Evolutionary conservation across 2,113 vertebrate species (phyloP).

Genomic region (Coryphaenoides rupestris): DNA sequence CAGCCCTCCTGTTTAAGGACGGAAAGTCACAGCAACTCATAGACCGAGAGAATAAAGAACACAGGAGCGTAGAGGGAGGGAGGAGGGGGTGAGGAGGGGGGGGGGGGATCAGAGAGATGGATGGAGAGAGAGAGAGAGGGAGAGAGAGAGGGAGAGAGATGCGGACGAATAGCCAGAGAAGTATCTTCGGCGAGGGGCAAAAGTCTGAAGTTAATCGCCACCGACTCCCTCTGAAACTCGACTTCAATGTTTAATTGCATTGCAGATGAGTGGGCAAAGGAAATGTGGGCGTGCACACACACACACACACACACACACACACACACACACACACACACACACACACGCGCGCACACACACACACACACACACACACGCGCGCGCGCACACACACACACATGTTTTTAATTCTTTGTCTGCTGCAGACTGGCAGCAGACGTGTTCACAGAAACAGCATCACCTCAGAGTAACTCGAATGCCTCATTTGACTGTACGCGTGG

Average conservation of each 20-base stretch:
- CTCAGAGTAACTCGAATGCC: constrained; percentile 76
- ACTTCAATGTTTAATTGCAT: constrained; percentile 32
- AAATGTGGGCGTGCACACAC: constrained; percentile 22
- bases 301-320: constrained; percentile 18
- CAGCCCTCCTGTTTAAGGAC: no score
- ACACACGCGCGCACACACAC: constrained; percentile 3
- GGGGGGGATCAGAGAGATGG: no score
- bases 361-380: constrained; percentile 5
- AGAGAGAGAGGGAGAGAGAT: constrained; percentile 8
- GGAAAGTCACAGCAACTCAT: no score
- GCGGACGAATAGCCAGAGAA: constrained; percentile 13
- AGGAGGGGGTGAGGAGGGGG: neutral
- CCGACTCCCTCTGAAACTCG: constrained; percentile 10
- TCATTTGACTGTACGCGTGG: constrained; percentile 74
- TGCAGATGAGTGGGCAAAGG: constrained; percentile 34
- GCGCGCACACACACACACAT: constrained; percentile 3
- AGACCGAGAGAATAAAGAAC: no score
- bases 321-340: constrained; percentile 16
- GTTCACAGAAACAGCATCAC: constrained; percentile 58
- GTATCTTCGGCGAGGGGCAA: constrained; percentile 39
- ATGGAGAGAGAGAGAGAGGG: constrained; percentile 8
- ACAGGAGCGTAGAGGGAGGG: neutral
- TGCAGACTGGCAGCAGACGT: constrained; percentile 30
- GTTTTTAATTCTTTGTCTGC: neutral
- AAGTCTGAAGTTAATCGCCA: constrained; percentile 40